Conservation (phyloP, 1,140 invertebrate genomes). For the Helicoverpa zea region DNA sequence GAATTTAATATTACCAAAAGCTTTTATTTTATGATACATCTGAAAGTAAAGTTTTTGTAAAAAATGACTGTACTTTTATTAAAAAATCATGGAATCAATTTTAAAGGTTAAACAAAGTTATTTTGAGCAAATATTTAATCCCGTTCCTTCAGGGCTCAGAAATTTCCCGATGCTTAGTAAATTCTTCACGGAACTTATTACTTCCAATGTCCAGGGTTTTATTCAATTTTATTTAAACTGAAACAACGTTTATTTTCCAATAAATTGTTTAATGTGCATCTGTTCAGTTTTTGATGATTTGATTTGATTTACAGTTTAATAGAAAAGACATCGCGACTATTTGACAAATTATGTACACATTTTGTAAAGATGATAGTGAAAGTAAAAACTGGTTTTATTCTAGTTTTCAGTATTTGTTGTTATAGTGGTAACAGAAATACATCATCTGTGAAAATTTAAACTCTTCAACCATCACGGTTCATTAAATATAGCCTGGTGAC, state of each 20-base stretch:
- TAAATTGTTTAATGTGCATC: neutral
- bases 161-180: slow-evolving; percentile 22
- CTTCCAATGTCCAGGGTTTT: slow-evolving; percentile 33
- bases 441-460: too few relatives aligned
- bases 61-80: slow-evolving; percentile 14
- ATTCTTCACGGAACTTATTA: slow-evolving; percentile 36
- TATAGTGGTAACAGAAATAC: too few relatives aligned
- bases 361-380: too few relatives aligned
- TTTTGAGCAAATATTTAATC: slow-evolving; percentile 34
- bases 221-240: slow-evolving; percentile 16
- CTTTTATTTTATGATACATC: neutral
- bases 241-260: neutral
- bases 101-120: slow-evolving; percentile 33
- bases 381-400: too few relatives aligned
- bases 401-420: too few relatives aligned
- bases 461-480: too few relatives aligned
- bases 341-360: too few relatives aligned
- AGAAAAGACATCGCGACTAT: too few relatives aligned
- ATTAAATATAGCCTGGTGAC: too few relatives aligned
- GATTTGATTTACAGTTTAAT: too few relatives aligned
- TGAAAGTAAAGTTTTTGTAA: neutral
- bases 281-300: too few relatives aligned
- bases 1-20: too few relatives aligned
- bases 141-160: slow-evolving; percentile 24
- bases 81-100: slow-evolving; percentile 13